Conservation (phyloP, 2,888 invertebrate species). For the Nemoura dubitans region DNA sequence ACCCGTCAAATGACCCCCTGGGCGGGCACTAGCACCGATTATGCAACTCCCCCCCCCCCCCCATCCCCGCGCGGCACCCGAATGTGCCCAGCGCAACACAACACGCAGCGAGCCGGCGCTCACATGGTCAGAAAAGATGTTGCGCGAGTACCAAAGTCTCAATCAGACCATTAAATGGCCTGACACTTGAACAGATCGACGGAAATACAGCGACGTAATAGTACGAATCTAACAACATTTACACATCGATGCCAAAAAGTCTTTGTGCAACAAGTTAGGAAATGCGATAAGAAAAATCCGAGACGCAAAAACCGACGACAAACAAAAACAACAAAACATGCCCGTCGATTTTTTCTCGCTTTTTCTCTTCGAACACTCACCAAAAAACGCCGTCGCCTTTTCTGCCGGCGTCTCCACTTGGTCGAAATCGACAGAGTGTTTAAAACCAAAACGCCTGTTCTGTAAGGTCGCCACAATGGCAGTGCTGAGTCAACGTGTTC, state of each 20-base stretch:
- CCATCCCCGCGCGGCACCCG: too few relatives aligned
- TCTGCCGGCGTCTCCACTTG: neutral
- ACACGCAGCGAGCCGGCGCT: neutral
- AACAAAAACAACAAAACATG: neutral
- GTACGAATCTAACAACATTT: neutral
- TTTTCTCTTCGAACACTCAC: neutral
- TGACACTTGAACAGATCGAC: neutral
- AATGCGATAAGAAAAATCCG: neutral
- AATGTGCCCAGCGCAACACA: neutral
- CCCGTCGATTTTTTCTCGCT: too few relatives aligned
- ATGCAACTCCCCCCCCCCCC: neutral
- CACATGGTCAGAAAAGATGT: neutral
- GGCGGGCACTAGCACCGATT: neutral
- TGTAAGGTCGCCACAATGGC: neutral
- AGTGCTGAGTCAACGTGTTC: neutral
- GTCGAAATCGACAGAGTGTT: neutral
- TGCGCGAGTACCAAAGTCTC: conserved; percentile 3
- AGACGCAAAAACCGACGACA: neutral
- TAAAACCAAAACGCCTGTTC: neutral
- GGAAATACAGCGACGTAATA: neutral
- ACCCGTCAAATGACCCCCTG: neutral
- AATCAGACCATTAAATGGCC: too few relatives aligned
- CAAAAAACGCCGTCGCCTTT: neutral
- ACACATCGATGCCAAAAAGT: neutral
- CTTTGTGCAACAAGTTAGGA: neutral